Conservation (phyloP, 2,113 vertebrate species). For the Petroica traversi region DNA sequence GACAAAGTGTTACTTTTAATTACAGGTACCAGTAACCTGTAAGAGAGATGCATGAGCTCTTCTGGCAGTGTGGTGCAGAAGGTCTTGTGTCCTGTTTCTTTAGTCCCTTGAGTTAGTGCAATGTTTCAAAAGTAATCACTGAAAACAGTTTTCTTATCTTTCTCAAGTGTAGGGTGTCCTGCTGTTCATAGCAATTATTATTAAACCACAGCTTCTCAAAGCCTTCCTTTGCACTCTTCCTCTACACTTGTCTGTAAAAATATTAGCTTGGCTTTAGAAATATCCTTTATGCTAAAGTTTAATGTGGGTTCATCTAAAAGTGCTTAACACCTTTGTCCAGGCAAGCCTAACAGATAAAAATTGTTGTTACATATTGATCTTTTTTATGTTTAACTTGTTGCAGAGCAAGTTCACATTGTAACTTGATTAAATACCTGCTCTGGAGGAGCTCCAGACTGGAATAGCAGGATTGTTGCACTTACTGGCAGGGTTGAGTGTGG, state of each 20-base stretch:
- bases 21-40: not conserved
- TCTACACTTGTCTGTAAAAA: not conserved
- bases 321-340: not conserved
- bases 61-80: not conserved
- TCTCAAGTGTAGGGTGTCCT: not conserved
- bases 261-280: not conserved
- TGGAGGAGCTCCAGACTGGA: slow-evolving; percentile 51
- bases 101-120: not conserved
- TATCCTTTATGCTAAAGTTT: not conserved
- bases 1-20: not conserved
- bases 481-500: slow-evolving; percentile 52
- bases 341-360: not conserved
- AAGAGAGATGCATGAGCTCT: not conserved
- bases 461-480: slow-evolving; percentile 51
- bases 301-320: not conserved
- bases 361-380: slow-evolving; percentile 42
- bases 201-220: not conserved
- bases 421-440: slow-evolving; percentile 16
- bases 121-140: not conserved
- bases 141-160: not conserved
- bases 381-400: slow-evolving; percentile 8
- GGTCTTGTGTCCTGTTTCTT: not conserved
- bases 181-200: not conserved
- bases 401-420: slow-evolving; percentile 28
- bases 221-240: not conserved